A percentile compares a stretch with the other conserved stretches of the same genome.
Conservation (phyloP, 2,888 invertebrate species). For the Embidobia sp. region DNA sequence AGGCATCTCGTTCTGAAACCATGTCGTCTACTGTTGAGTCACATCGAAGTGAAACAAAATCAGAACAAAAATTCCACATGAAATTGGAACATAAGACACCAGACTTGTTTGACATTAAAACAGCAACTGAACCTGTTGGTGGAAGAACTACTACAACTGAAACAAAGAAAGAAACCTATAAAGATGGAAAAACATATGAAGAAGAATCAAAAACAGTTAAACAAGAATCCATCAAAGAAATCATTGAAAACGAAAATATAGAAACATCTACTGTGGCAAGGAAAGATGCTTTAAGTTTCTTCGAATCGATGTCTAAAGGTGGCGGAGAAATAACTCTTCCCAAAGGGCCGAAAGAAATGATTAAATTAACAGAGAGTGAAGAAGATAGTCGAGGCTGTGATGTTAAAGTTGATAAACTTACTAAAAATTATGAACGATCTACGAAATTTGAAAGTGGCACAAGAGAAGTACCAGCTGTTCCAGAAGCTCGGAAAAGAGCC, state of each 20-base stretch:
- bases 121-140: constrained; percentile 50
- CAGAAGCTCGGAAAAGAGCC: constrained; percentile 73
- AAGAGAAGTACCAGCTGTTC: constrained; percentile 54
- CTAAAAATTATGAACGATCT: constrained; percentile 78
- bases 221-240: constrained; percentile 68
- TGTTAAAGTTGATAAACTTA: constrained; percentile 77
- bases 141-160: constrained; percentile 63
- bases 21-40: constrained; percentile 79
- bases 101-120: constrained; percentile 70
- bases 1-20: constrained; percentile 77
- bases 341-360: constrained; percentile 80
- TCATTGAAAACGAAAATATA: constrained; percentile 79
- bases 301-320: constrained; percentile 85
- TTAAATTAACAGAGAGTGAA: constrained; percentile 74
- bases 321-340: constrained; percentile 75
- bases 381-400: constrained; percentile 74
- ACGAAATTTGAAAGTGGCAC: constrained; percentile 75
- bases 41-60: constrained; percentile 78
- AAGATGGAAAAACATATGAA: constrained; percentile 62
- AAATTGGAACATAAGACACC: constrained; percentile 79
- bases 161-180: constrained; percentile 60
- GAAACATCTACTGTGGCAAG: constrained; percentile 85
- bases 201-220: constrained; percentile 66
- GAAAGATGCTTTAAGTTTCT: constrained; percentile 86
- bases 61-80: constrained; percentile 80